Evolutionary conservation across 2,113 vertebrate species (phyloP), one percentile per base, ranked within the genome.

Genomic region (Gallinago undulata): DNA sequence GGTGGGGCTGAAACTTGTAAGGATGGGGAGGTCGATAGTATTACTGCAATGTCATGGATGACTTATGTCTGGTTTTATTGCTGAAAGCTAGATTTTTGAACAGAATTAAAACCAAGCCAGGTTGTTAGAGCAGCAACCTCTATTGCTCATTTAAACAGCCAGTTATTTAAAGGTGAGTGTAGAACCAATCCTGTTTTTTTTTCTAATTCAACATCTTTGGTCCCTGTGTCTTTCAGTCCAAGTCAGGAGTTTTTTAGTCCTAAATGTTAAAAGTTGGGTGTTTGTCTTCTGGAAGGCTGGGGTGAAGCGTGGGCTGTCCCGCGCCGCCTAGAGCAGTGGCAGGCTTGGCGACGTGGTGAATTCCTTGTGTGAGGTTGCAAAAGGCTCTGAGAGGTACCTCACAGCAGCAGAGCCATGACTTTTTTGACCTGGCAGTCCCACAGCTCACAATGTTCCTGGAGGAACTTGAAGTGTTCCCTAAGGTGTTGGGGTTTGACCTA

Each of bases 261-360:
- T 31, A 35, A 19, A 4, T 59, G 3, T n/a, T 88, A 25, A 47
- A 28, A 67, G 17, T 35, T 57, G 24, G 35, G 5, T 63, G 9
- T 45, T 91, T 56, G n/a, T 50, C 23, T 5, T 63, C 55, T 88
- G 16, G 12, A 57, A 66, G 39, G 10, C 1, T 51, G 33, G 19
- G 11, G 11, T 51, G 45, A 25, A 39, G 23, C 41, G 39, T 1
- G 2, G 47, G 27, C 15, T 80, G 23, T n/a, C 31, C 21, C 18
- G 60, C 24, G 4, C 37, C 4, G 1, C 25, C 19, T 14, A 23
- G 47, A 45, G 62, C 47, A 30, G 30, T 35, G 31, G 16, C 51
- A 79, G 67, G 47, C 69, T 28, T 1, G 5, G 27, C 1, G 3
- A 6, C 37, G 30, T 1, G 1, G 16, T 8, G 7, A 53, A 3